Percentiles rank a stretch among this genome's conserved stretches.
These are phyloP conservation scores for Eupithecia insigniata DNA, from an alignment of 2,888 invertebrate species.

Conservation along the genomic window DNA sequence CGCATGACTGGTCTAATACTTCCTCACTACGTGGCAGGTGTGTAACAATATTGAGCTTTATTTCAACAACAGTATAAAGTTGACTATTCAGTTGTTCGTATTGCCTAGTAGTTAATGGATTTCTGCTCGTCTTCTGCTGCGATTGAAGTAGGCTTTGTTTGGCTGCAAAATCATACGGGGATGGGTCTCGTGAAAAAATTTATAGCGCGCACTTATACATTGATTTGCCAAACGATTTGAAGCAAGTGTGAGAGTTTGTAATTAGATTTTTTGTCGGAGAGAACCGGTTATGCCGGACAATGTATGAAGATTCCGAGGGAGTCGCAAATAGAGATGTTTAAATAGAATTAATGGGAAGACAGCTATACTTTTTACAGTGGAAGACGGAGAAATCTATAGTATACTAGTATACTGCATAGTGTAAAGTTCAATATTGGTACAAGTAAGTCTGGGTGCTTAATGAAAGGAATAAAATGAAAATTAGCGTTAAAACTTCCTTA, in stretches of 20 bases:
- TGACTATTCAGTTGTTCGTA: not conserved
- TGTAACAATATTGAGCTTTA: constrained; percentile 39
- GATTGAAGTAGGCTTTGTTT: not conserved
- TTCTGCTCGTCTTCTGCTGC: constrained; percentile 2
- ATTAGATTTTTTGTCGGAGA: not conserved
- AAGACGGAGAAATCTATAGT: not conserved
- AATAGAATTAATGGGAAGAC: not conserved
- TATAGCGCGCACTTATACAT: not conserved
- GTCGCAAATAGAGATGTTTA: not conserved
- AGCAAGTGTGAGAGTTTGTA: not conserved
- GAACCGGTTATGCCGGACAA: not conserved
- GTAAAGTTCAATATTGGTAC: constrained; percentile 32
- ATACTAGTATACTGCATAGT: not conserved
- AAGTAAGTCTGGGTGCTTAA: not conserved
- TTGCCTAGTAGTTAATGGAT: not conserved
- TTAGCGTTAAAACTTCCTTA: not conserved
- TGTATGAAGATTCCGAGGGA: not conserved
- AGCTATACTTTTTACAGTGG: not conserved
- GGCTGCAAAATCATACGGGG: not conserved
- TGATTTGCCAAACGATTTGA: not conserved
- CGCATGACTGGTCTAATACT: constrained; percentile 22
- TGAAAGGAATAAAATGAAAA: not conserved
- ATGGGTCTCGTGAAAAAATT: not conserved
- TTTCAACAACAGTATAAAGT: not conserved
- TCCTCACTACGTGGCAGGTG: constrained; percentile 16